Base-by-base conservation (phyloP, 2,113 vertebrate species). In the Galeopterus variegatus region DNA sequence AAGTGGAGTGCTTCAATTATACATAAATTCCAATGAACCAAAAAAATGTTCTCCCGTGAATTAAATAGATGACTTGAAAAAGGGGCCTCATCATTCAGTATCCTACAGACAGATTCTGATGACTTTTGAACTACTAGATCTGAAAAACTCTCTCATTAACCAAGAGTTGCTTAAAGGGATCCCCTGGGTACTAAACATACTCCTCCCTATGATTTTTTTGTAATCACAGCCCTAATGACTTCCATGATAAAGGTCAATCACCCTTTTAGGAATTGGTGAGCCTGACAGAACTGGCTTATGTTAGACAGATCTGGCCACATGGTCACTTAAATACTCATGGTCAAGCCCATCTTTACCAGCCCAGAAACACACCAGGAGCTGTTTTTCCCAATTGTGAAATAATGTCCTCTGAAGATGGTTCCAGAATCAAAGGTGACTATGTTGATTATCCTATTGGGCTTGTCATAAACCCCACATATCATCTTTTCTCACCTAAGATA, bases 1-100 rank as follows among this genome's bases (percentile, higher is more conserved):
- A 77, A 84, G 41, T n/a, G 4, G 28, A 28, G 12, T 93, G 45
- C 18, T 93, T 79, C 41, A n/a, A 79, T 79, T 88, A 24, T 60
- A 28, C 36, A 33, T n/a, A 93, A 69, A 69, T 54, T 62, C 45
- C 77, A 89, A 64, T 70, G 23, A 84, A 77, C 50, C 10, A 82
- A 70, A 93, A 89, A 21, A 88, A 65, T 58, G 23, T 36, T 65
- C 36, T 19, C 5, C 17, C 41, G 41, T 54, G 72, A 85, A 72
- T 93, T 93, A 96, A 79, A 48, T 28, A 26, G 23, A 75, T 60
- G 18, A 67, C 4, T 76, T 93, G 21, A n/a, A 73, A 93, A 89
- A n/a, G 3, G 5, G 41, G 60, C 1, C 45, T 93, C 70, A 31
- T 36, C 41, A 58, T 73, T 18, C 19, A 73, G 3, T 6, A 23